Conservation (phyloP, 2,113 vertebrate species). For the Tamias sibiricus region DNA sequence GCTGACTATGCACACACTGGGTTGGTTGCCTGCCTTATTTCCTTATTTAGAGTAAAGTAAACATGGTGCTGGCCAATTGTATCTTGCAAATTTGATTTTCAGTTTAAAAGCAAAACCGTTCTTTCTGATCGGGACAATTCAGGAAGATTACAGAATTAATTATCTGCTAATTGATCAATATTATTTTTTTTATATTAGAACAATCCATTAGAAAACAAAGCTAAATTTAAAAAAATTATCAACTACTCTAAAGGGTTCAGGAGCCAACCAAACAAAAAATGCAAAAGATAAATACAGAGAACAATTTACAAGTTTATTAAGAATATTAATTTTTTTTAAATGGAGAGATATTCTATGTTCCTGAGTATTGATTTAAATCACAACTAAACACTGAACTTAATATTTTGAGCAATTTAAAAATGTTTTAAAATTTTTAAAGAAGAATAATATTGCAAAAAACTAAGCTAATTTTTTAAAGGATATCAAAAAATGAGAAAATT, state of each 20-base stretch:
- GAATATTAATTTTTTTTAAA: background rate
- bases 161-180: background rate
- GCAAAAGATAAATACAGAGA: background rate
- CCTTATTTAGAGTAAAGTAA: background rate
- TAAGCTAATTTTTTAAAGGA: background rate
- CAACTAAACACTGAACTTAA: background rate
- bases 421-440: background rate
- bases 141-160: background rate
- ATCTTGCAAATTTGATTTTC: background rate
- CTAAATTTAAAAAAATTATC: background rate
- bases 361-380: background rate
- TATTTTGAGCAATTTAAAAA: background rate
- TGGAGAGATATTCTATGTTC: background rate
- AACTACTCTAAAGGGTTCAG: background rate
- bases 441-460: background rate
- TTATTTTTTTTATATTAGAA: background rate
- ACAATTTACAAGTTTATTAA: background rate
- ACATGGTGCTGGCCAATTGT: background rate
- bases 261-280: background rate
- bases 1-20: rapidly evolving
- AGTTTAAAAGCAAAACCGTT: background rate
- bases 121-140: background rate
- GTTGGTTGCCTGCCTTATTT: background rate
- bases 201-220: background rate
- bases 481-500: background rate